Percentiles rank a stretch among this genome's conserved stretches.
Conservation (phyloP, 2,888 invertebrate genomes). For the Himalopsyche kuldschensis region DNA sequence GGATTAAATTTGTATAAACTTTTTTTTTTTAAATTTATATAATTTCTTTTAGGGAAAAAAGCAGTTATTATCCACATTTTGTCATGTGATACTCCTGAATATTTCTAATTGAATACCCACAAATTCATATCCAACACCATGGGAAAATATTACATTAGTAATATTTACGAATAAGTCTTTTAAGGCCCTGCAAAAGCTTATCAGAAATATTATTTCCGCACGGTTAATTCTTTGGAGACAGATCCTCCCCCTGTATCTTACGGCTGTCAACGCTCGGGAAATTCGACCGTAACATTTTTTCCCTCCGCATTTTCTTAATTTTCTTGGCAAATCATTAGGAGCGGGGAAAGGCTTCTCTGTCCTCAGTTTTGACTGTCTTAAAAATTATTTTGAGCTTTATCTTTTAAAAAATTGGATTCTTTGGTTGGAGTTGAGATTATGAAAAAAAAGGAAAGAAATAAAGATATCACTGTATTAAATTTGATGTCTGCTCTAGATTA, state of each 20-base stretch:
- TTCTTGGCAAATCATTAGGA: background rate
- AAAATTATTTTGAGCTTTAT: background rate
- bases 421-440: background rate
- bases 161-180: background rate
- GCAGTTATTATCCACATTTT: no score
- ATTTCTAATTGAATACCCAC: no score
- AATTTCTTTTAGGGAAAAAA: no score
- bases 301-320: background rate
- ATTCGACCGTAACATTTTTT: background rate
- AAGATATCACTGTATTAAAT: background rate
- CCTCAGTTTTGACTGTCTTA: background rate
- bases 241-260: background rate
- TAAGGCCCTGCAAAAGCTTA: constrained; percentile 5
- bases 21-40: no score
- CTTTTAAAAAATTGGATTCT: background rate
- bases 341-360: background rate
- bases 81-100: no score
- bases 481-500: background rate
- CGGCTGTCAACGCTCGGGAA: background rate
- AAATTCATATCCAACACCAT: no score
- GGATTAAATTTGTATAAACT: no score
- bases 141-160: no score
- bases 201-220: constrained; percentile 32
- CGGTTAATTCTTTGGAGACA: constrained; percentile 18
- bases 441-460: background rate